A percentile compares a stretch with the other conserved stretches of the same genome.
Conservation (phyloP, 2,113 vertebrate genomes). For the Upupa epops region DNA sequence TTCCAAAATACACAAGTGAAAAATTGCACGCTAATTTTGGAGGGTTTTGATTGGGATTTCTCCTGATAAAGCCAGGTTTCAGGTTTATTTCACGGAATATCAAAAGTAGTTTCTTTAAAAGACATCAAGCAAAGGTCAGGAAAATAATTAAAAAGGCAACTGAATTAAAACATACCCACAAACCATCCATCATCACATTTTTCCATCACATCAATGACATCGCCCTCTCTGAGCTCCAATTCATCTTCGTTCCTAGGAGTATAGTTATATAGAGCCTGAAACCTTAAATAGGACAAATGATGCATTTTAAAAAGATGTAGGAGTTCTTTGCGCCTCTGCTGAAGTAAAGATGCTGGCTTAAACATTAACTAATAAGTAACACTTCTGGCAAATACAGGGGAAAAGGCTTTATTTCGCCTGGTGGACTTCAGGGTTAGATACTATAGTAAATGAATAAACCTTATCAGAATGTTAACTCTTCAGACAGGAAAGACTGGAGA, state of each 20-base stretch:
- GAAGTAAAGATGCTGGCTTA: conserved; percentile 12
- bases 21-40: neutral
- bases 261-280: conserved; percentile 97
- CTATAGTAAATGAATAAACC: neutral
- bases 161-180: conserved; percentile 84
- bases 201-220: conserved; percentile 96
- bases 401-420: neutral
- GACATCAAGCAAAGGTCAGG: neutral
- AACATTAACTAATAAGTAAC: neutral
- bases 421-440: neutral
- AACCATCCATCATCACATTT: conserved; percentile 99
- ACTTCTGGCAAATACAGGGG: neutral
- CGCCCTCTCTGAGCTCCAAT: conserved; percentile 94
- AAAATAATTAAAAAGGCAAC: neutral
- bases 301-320: conserved; percentile 55
- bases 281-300: conserved; percentile 82
- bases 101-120: neutral
- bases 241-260: conserved; percentile 95
- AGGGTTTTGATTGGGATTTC: neutral
- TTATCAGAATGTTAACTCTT: neutral
- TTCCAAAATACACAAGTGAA: neutral
- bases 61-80: conserved; percentile 17
- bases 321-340: neutral
- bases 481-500: neutral
- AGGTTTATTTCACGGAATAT: neutral